These are phyloP conservation scores for Alexandromys fortis DNA, from an alignment of 2,113 vertebrate species.

Conservation along the genomic window DNA sequence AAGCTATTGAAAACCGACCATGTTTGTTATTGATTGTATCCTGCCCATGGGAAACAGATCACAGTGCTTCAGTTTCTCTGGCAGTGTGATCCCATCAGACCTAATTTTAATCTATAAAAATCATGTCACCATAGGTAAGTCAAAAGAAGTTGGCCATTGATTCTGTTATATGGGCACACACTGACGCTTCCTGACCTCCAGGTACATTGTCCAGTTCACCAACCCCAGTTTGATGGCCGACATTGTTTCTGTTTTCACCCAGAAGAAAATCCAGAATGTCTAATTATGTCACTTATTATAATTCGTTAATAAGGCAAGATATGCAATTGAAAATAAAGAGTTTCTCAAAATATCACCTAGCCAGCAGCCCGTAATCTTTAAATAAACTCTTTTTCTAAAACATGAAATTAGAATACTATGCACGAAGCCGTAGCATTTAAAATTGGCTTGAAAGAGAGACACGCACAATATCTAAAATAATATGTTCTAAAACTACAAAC, in stretches of 20 bases:
- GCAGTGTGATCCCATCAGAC: not conserved
- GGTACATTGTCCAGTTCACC: not conserved
- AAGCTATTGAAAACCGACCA: not conserved
- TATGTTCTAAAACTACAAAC: constrained; percentile 54
- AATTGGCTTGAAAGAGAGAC: constrained; percentile 31
- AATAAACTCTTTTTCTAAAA: constrained; percentile 32
- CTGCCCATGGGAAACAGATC: not conserved
- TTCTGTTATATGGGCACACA: not conserved
- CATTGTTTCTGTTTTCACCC: not conserved
- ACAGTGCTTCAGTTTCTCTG: not conserved
- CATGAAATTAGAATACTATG: not conserved
- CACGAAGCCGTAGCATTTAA: not conserved
- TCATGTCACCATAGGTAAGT: not conserved
- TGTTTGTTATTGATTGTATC: not conserved
- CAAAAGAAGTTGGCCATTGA: not conserved
- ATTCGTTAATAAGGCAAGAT: not conserved
- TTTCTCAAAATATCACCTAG: not conserved
- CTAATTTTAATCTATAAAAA: not conserved
- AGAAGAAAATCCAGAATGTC: not conserved
- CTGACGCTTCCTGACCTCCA: not conserved
- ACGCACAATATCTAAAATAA: not conserved
- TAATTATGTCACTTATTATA: constrained; percentile 1
- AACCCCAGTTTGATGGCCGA: not conserved
- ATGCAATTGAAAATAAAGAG: not conserved
- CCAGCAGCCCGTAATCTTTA: not conserved